Evolutionary conservation across 2,888 invertebrate species (phyloP).

Genomic region (Spisula solida): DNA sequence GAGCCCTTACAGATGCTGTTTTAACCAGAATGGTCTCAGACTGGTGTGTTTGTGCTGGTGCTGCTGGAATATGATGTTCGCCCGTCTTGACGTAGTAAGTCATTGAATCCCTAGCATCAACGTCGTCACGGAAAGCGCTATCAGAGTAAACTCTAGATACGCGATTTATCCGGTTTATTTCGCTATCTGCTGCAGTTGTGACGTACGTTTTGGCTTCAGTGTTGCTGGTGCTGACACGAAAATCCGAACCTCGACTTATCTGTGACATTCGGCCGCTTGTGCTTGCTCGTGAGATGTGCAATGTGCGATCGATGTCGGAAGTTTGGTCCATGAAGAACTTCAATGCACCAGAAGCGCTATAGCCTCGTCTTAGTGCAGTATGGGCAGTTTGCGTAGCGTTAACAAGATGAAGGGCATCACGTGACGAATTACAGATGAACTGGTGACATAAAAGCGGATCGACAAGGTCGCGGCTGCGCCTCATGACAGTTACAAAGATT

Average conservation of each 20-base stretch:
- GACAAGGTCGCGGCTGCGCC: slow-evolving; percentile 25
- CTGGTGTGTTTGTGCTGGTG: not conserved
- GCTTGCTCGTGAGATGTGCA: slow-evolving; percentile 22
- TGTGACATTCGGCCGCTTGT: slow-evolving; percentile 26
- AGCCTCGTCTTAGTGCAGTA: slow-evolving; percentile 52
- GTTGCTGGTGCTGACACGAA: not conserved
- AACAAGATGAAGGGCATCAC: slow-evolving; percentile 66
- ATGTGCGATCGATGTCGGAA: slow-evolving; percentile 58
- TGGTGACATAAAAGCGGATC: slow-evolving; percentile 51
- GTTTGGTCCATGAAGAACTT: slow-evolving; percentile 65
- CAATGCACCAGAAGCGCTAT: slow-evolving; percentile 47
- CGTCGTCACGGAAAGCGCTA: slow-evolving; percentile 15
- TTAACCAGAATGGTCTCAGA: slow-evolving; percentile 57
- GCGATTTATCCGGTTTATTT: slow-evolving; percentile 1
- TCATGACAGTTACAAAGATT: slow-evolving; percentile 55
- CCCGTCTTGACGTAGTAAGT: slow-evolving; percentile 64
- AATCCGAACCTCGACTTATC: slow-evolving; percentile 22
- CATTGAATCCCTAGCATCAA: not conserved
- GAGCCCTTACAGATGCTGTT: slow-evolving; percentile 27
- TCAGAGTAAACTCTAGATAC: slow-evolving; percentile 43
- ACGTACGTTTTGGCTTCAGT: slow-evolving; percentile 47
- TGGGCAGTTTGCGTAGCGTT: slow-evolving; percentile 69
- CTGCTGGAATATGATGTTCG: slow-evolving; percentile 40
- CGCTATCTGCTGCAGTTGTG: slow-evolving; percentile 24
- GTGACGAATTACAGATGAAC: slow-evolving; percentile 57